Percentiles rank a stretch among this genome's conserved stretches.
phyloP scores from a whole-genome alignment of 1,140 invertebrate species.

The Apolygus lucorum region DNA sequence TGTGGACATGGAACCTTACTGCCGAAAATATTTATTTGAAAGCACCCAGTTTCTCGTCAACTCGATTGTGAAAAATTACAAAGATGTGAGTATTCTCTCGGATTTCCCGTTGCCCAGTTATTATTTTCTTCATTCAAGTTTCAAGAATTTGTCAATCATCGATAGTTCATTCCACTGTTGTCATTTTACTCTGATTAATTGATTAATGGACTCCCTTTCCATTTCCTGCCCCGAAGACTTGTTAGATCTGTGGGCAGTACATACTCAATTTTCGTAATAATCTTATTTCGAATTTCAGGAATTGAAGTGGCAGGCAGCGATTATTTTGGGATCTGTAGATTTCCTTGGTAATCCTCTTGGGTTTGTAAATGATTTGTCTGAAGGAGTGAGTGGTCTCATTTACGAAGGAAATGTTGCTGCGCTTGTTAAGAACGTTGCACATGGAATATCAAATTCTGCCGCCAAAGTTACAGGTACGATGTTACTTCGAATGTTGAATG shows the following conservation, averaged over 20 bases:
- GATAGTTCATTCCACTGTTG: too few relatives aligned
- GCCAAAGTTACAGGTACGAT: slow-evolving; percentile 73
- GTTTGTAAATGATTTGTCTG: slow-evolving; percentile 88
- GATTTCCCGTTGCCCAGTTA: too few relatives aligned
- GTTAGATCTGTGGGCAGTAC: too few relatives aligned
- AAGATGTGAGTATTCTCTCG: slow-evolving; percentile 26
- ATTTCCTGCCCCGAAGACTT: too few relatives aligned
- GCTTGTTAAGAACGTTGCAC: slow-evolving; percentile 89
- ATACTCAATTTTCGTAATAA: too few relatives aligned
- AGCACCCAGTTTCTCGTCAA: slow-evolving; percentile 69
- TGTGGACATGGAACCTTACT: slow-evolving; percentile 82
- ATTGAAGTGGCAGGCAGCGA: slow-evolving; percentile 87
- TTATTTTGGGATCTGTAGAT: slow-evolving; percentile 92
- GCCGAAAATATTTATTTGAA: slow-evolving; percentile 79
- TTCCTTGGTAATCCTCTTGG: slow-evolving; percentile 96
- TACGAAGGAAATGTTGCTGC: slow-evolving; percentile 83
- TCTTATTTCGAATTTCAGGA: slow-evolving; percentile 52
- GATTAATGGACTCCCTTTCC: too few relatives aligned
- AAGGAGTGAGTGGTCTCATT: slow-evolving; percentile 86
- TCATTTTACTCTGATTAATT: too few relatives aligned
- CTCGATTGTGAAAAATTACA: slow-evolving; percentile 41
- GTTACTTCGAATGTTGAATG: background rate
- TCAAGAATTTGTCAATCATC: too few relatives aligned
- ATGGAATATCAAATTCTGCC: slow-evolving; percentile 93
- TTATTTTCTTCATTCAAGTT: too few relatives aligned